These are phyloP conservation scores for Temnothorax rugatulus DNA, from an alignment of 2,888 invertebrate species.

Conservation along the genomic window DNA sequence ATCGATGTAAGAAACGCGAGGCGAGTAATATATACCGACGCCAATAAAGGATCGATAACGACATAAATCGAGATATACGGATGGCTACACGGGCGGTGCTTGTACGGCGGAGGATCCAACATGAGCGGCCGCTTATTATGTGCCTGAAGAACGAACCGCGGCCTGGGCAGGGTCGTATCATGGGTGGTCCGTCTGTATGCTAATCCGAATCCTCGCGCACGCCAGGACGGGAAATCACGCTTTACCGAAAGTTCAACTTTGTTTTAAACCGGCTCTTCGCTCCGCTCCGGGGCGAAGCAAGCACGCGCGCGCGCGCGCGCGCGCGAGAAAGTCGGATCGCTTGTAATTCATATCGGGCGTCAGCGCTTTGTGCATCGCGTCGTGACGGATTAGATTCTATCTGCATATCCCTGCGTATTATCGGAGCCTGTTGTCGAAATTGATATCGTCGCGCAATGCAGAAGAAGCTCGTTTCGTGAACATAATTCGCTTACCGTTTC, in stretches of 20 bases:
- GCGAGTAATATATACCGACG: slow-evolving; percentile 81
- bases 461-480: neutral
- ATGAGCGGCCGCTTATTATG: slow-evolving; percentile 84
- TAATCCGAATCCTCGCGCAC: slow-evolving; percentile 76
- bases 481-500: neutral
- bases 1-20: slow-evolving; percentile 69
- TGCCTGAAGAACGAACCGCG: slow-evolving; percentile 76
- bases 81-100: slow-evolving; percentile 85
- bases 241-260: slow-evolving; percentile 64
- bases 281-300: slow-evolving; percentile 6
- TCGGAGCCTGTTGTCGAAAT: slow-evolving; percentile 17
- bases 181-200: slow-evolving; percentile 85
- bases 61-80: slow-evolving; percentile 85
- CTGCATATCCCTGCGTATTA: slow-evolving; percentile 36
- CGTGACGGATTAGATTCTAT: slow-evolving; percentile 50
- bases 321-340: slow-evolving; percentile 41
- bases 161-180: slow-evolving; percentile 83
- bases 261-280: slow-evolving; percentile 41
- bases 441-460: neutral
- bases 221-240: slow-evolving; percentile 62
- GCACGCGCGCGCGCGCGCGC: slow-evolving; percentile 8
- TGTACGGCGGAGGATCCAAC: slow-evolving; percentile 83
- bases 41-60: slow-evolving; percentile 85
- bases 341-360: slow-evolving; percentile 53
- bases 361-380: slow-evolving; percentile 45